A percentile compares a stretch with the other conserved stretches of the same genome.
phyloP scores from a whole-genome alignment of 37 sponge, comb jelly and placozoan genomes.

The Cladorhizidae sp. region DNA sequence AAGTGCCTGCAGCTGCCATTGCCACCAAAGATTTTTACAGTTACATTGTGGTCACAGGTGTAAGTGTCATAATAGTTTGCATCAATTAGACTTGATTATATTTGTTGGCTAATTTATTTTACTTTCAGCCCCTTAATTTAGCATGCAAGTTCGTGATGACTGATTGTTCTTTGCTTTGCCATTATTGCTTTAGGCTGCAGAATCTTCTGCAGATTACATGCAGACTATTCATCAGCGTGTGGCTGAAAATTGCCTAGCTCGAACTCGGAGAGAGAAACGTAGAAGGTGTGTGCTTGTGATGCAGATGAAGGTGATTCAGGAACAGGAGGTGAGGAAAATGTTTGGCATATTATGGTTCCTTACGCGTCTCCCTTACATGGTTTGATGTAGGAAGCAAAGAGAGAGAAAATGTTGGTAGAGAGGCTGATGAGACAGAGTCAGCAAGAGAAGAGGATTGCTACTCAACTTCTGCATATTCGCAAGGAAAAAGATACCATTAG shows the following conservation, averaged over 20 bases:
- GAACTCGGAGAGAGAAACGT: constrained; percentile 85
- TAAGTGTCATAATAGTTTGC: neutral
- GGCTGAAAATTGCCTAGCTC: constrained; percentile 48
- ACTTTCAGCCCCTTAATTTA: neutral
- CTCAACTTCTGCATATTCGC: constrained; percentile 92
- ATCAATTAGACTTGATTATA: neutral
- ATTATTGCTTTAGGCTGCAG: neutral
- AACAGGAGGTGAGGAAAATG: constrained; percentile 59
- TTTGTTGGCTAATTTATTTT: neutral
- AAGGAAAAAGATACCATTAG: constrained; percentile 86
- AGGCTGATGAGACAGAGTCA: constrained; percentile 90
- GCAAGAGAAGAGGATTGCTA: constrained; percentile 89
- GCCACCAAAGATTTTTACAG: neutral
- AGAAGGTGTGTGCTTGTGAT: constrained; percentile 82
- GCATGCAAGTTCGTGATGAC: neutral
- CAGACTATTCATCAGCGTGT: constrained; percentile 59
- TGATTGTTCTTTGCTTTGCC: neutral
- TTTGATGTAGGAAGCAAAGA: constrained; percentile 34
- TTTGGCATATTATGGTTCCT: neutral
- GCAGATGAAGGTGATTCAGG: constrained; percentile 57
- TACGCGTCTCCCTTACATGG: neutral
- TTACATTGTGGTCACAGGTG: neutral
- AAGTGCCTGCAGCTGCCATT: neutral
- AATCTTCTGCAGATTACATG: constrained; percentile 68
- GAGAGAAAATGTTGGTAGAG: constrained; percentile 85